Conservation (phyloP, 1,140 invertebrate species). For the Drosophila yakuba region DNA sequence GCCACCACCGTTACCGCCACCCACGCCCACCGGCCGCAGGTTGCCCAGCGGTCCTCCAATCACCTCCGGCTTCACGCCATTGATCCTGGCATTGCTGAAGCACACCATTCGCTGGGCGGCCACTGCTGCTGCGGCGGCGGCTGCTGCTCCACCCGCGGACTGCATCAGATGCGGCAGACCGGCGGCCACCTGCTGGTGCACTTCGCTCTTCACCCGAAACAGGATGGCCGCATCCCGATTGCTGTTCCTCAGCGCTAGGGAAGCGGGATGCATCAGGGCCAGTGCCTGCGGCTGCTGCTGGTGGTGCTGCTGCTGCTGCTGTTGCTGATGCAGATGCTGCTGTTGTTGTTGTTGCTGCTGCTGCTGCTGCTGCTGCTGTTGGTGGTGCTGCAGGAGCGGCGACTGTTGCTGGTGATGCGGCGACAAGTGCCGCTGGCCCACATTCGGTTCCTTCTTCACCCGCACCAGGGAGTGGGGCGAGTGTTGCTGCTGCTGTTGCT, state of each 20-base stretch:
- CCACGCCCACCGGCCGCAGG: slow-evolving; percentile 84
- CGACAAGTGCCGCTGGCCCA: slow-evolving; percentile 69
- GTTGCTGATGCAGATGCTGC: slow-evolving; percentile 41
- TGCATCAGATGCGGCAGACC: slow-evolving; percentile 73
- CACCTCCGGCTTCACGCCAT: slow-evolving; percentile 91
- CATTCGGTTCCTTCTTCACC: slow-evolving; percentile 85
- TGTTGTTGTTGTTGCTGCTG: slow-evolving; percentile 43
- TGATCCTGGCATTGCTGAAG: slow-evolving; percentile 88
- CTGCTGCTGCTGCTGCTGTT: slow-evolving; percentile 54
- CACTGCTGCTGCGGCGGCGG: slow-evolving; percentile 70
- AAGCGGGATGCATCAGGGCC: slow-evolving; percentile 77
- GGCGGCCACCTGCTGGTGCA: slow-evolving; percentile 79
- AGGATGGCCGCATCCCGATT: slow-evolving; percentile 77
- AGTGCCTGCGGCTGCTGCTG: slow-evolving; percentile 84
- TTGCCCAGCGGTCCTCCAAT: slow-evolving; percentile 89
- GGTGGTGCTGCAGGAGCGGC: slow-evolving; percentile 74
- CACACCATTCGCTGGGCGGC: slow-evolving; percentile 86
- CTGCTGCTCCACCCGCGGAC: slow-evolving; percentile 61
- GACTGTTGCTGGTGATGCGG: slow-evolving; percentile 71
- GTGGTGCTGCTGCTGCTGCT: slow-evolving; percentile 63
- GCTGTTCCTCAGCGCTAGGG: slow-evolving; percentile 78
- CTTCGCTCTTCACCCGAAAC: slow-evolving; percentile 84
- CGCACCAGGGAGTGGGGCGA: slow-evolving; percentile 85
- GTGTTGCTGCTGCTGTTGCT: slow-evolving; percentile 77
- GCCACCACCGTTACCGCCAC: slow-evolving; percentile 16